A percentile compares a stretch with the other conserved stretches of the same genome.
These are phyloP conservation scores for Lasioglossum oenotherae DNA, from an alignment of 2,888 invertebrate genomes.

Conservation along the genomic window DNA sequence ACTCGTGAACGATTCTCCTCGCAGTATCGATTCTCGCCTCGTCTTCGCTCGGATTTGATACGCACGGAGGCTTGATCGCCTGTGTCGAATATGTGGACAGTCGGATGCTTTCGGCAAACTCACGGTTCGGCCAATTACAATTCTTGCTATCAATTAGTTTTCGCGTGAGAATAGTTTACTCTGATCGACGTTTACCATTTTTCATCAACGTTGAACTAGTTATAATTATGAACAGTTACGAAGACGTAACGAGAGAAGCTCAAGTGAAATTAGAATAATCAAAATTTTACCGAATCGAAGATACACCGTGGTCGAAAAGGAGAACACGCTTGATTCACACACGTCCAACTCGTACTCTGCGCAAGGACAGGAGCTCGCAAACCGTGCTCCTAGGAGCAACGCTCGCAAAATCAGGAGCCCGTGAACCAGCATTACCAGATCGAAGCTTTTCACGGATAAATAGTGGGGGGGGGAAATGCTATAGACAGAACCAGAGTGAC, in stretches of 20 bases:
- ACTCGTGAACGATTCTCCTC: neutral
- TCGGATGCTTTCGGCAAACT: neutral
- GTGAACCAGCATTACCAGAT: neutral
- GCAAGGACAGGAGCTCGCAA: neutral
- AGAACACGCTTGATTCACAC: neutral
- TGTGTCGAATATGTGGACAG: neutral
- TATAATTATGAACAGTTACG: too few relatives aligned
- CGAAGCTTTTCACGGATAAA: neutral
- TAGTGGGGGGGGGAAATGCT: neutral
- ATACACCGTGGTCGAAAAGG: constrained; percentile 35
- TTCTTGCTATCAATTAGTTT: neutral
- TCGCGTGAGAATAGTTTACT: neutral
- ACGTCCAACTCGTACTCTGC: neutral
- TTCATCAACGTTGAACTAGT: too few relatives aligned
- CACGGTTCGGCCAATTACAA: neutral
- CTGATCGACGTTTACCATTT: neutral
- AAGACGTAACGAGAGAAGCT: too few relatives aligned
- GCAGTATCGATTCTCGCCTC: neutral
- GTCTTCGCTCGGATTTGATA: neutral
- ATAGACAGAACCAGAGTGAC: neutral
- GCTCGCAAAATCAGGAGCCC: neutral
- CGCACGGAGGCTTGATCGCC: neutral
- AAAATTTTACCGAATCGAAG: constrained; percentile 12
- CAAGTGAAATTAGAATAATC: too few relatives aligned
- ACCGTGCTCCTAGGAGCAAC: neutral